Percentiles rank a stretch among this genome's conserved stretches.
Evolutionary conservation across 2,888 invertebrate species (phyloP).

Genomic region (Urechis unicinctus): DNA sequence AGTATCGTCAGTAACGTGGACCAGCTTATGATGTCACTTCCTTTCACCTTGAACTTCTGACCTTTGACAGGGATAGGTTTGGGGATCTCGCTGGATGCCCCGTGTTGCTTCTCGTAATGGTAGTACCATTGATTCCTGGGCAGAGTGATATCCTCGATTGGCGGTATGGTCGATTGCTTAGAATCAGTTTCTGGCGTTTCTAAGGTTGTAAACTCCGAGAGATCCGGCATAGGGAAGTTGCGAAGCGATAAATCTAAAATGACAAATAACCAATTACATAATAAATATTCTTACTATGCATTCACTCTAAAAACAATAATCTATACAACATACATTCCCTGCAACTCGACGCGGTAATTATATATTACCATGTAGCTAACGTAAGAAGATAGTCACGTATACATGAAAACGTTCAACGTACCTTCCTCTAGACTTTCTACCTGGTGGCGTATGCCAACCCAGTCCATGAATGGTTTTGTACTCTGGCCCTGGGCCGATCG

Average conservation of each 20-base stretch:
- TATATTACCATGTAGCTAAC: too few relatives aligned
- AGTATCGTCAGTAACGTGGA: slow-evolving; percentile 26
- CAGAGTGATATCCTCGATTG: slow-evolving; percentile 19
- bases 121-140: slow-evolving; percentile 26
- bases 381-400: too few relatives aligned
- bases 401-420: too few relatives aligned
- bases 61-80: not conserved
- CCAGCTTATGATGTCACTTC: slow-evolving; percentile 18
- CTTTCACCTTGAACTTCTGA: slow-evolving; percentile 1
- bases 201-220: slow-evolving; percentile 21
- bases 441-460: slow-evolving; percentile 39
- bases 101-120: slow-evolving; percentile 20
- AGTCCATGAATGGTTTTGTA: slow-evolving; percentile 39
- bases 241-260: slow-evolving; percentile 22
- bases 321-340: too few relatives aligned
- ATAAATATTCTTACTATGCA: not conserved
- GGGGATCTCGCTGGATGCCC: not conserved
- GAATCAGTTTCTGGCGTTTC: slow-evolving; percentile 16
- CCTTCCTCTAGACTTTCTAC: slow-evolving; percentile 36
- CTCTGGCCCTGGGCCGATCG: slow-evolving; percentile 14
- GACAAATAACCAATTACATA: not conserved
- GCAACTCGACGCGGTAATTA: too few relatives aligned
- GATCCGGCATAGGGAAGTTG: slow-evolving; percentile 23
- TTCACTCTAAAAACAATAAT: too few relatives aligned
- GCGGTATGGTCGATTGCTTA: slow-evolving; percentile 15